phyloP scores from a whole-genome alignment of 2,888 invertebrate genomes.

The Geotrupes spiniger region DNA sequence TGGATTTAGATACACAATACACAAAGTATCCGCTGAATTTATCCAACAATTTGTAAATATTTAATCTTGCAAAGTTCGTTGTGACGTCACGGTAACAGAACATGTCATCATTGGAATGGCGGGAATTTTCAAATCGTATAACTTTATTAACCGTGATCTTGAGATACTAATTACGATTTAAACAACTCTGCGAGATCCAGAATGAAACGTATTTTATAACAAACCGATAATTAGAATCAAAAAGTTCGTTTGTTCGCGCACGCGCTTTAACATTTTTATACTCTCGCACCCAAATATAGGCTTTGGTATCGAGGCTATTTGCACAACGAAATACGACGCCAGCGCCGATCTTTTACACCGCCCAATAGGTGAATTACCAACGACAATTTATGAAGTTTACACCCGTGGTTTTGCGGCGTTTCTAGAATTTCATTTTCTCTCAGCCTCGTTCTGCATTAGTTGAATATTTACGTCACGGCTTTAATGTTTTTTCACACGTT shows the following conservation, averaged over 20 bases:
- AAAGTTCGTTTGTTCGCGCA: conserved; percentile 11
- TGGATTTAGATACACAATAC: no score
- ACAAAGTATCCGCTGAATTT: no score
- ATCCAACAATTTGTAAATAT: no score
- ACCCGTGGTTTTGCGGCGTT: conserved; percentile 44
- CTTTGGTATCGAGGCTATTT: conserved; percentile 22
- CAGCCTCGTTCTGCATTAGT: conserved; percentile 24
- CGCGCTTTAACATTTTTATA: conserved; percentile 11
- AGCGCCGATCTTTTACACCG: conserved; percentile 26
- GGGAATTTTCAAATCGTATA: no score
- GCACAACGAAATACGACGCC: conserved; percentile 11
- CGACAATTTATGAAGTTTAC: conserved; percentile 45
- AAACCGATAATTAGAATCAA: no score
- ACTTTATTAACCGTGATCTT: no score
- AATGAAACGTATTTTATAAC: no score
- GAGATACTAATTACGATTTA: no score
- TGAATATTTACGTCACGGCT: conserved; percentile 20
- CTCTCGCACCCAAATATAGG: conserved; percentile 22
- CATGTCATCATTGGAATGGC: no score
- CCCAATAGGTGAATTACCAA: conserved; percentile 24
- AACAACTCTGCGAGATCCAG: no score
- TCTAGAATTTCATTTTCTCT: conserved; percentile 36
- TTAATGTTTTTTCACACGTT: conserved; percentile 26
- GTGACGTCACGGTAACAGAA: no score
- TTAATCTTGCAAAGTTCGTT: no score